Conservation (phyloP, 2,888 invertebrate genomes). For the Eupithecia subumbrata region DNA sequence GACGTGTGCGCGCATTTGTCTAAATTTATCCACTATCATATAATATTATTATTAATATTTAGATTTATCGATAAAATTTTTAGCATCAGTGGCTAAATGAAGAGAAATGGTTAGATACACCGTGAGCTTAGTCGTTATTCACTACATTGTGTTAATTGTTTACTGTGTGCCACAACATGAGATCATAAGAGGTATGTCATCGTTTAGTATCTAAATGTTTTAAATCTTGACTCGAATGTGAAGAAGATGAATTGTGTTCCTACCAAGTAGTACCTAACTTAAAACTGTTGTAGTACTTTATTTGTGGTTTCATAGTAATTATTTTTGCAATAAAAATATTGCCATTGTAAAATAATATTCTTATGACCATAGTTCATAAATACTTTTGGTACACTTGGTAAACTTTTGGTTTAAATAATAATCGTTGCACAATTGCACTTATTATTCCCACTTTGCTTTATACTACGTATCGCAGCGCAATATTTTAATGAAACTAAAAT, state of each 20-base stretch:
- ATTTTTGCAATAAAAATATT: too few relatives aligned
- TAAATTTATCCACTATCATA: not conserved
- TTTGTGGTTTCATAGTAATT: too few relatives aligned
- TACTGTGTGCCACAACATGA: not conserved
- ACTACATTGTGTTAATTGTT: not conserved
- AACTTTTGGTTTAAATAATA: too few relatives aligned
- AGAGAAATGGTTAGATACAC: not conserved
- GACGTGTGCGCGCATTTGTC: not conserved
- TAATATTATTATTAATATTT: not conserved
- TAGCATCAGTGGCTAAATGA: not conserved
- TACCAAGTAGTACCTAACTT: too few relatives aligned
- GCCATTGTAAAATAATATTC: too few relatives aligned
- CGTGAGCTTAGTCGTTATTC: not conserved
- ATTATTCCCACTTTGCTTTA: not conserved
- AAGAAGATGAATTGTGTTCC: not conserved
- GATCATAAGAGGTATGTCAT: slow-evolving; percentile 4
- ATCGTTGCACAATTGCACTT: not conserved
- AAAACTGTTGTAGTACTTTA: too few relatives aligned
- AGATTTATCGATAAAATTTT: not conserved
- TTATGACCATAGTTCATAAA: too few relatives aligned
- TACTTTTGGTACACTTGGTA: too few relatives aligned
- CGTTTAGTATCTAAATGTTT: not conserved
- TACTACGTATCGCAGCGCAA: not conserved
- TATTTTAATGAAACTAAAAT: not conserved
- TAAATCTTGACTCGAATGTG: not conserved